phyloP scores from a whole-genome alignment of 1,140 invertebrate species.

The Heliconius hermathena region DNA sequence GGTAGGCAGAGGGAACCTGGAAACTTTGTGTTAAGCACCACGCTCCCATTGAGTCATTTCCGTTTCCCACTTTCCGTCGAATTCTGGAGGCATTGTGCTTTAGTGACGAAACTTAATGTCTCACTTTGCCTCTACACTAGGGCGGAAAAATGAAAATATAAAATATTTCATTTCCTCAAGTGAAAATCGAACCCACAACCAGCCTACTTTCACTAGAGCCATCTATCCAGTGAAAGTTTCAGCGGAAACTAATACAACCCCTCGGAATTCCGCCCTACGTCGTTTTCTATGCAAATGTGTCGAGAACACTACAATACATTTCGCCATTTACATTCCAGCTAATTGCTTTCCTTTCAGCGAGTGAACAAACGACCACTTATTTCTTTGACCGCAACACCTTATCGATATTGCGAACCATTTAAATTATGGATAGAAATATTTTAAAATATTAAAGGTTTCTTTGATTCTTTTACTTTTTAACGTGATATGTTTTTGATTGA shows the following conservation, averaged over 20 bases:
- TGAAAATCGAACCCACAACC: no score
- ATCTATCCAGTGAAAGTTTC: slow-evolving; percentile 39
- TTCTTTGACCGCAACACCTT: slow-evolving; percentile 58
- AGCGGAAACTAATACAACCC: slow-evolving; percentile 55
- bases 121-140: no score
- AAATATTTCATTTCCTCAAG: no score
- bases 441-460: neutral
- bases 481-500: neutral
- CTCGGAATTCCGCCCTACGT: slow-evolving; percentile 55
- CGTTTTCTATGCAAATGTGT: slow-evolving; percentile 70
- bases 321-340: slow-evolving; percentile 66
- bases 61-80: no score
- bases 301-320: slow-evolving; percentile 69
- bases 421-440: slow-evolving; percentile 2
- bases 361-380: slow-evolving; percentile 57
- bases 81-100: no score
- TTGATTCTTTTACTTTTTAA: neutral
- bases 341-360: slow-evolving; percentile 72
- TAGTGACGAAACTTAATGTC: no score
- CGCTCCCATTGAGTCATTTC: no score
- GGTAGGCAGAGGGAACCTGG: no score
- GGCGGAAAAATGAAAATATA: no score
- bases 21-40: no score
- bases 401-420: slow-evolving; percentile 50
- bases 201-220: neutral